Evolutionary conservation across 2,888 invertebrate genomes (phyloP).

Genomic region (Amblyteles armatorius): DNA sequence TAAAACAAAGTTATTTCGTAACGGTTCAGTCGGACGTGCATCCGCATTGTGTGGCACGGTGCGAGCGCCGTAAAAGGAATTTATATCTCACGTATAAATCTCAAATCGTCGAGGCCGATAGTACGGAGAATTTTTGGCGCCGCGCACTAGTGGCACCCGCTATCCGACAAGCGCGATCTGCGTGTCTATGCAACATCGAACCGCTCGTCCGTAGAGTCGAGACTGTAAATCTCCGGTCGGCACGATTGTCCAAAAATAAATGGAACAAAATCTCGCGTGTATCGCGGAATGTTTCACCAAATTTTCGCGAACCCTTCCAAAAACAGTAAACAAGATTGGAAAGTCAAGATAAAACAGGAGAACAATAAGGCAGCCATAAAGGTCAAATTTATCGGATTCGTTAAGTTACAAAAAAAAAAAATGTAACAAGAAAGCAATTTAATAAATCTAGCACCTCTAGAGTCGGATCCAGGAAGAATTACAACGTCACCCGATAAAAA

Average conservation of each 20-base stretch:
- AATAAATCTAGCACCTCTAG: too few species aligned
- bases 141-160: constrained; percentile 2
- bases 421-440: too few species aligned
- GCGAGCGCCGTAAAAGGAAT: constrained; percentile 45
- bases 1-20: constrained; percentile 29
- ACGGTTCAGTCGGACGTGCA: constrained; percentile 29
- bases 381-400: not conserved
- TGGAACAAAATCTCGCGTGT: not conserved
- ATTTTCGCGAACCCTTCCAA: not conserved
- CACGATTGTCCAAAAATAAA: constrained; percentile 32
- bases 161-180: constrained; percentile 36
- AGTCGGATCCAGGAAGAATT: too few species aligned
- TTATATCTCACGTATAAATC: constrained; percentile 62
- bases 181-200: constrained; percentile 34
- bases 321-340: not conserved
- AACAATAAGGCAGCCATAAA: not conserved
- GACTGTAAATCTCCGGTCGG: constrained; percentile 41
- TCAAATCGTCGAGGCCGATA: constrained; percentile 48
- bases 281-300: constrained; percentile 11
- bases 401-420: too few species aligned
- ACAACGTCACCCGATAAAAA: too few species aligned
- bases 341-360: not conserved
- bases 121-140: constrained; percentile 58
- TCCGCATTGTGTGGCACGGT: constrained; percentile 20
- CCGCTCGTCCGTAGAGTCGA: constrained; percentile 25